Base-by-base conservation (phyloP, 2,113 vertebrate genomes). In the Polypterus senegalus region DNA sequence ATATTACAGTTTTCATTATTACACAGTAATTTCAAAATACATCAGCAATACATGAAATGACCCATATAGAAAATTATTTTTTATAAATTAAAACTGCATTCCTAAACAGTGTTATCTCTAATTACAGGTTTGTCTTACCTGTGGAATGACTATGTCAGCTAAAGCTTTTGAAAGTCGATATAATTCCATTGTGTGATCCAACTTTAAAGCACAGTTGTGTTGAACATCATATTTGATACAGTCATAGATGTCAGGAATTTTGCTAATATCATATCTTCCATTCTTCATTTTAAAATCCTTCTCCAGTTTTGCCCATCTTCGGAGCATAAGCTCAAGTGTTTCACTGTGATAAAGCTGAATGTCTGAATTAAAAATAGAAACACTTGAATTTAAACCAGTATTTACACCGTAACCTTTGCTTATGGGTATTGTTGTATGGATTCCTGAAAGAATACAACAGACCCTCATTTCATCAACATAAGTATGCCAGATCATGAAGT, bases 251-350 rank as follows among this genome's bases (percentile, higher is more conserved):
- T 93, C 91, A 59, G 91, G 90, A 60, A 93, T 92, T 82, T 93
- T 93, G 76, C 91, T 93, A 69, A 93, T 93, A 72, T 93, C 91
- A 0, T 91, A 93, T 81, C 88, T 85, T 69, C 86, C 90, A 63
- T 91, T 92, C 75, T 93, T 93, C 73, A 87, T 91, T 79, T 92
- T 91, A 65, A 93, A 92, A 71, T 93, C 91, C 69, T 93, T 93
- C 73, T 93, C 90, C 70, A 92, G 70, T 66, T 93, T 93, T 69
- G 88, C 83, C 91, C 91, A 93, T 48, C 90, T 83, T 49, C 90
- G 89, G 60, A 93, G 72, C 91, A 93, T 93, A 46, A 93, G 79
- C 56, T 93, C 91, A 54, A 93, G 71, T 3, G 89, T 92, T 74
- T 93, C 91, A 65, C 90, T 92, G 69, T 93, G 91, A 68, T 93